Base-by-base conservation (phyloP, 1,140 invertebrate species). In the Leguminivora glycinivorella region DNA sequence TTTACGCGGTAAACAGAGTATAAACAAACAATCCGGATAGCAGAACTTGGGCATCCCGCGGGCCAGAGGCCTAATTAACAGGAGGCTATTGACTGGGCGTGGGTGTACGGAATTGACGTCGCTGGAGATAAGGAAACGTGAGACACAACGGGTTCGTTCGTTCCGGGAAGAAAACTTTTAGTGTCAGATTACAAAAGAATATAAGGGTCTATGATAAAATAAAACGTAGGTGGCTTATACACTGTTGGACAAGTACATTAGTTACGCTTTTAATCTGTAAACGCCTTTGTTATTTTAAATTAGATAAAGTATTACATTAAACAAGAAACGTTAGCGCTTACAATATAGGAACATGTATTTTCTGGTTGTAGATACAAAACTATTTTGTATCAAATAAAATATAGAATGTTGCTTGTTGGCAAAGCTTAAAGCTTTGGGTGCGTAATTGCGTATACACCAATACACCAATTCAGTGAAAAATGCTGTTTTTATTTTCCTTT, bases 1-100 rank as follows among this genome's bases (percentile, higher is more conserved):
- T 63, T 26, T 63, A 29, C n/a, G 56, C 24, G n/a, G 26, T 17
- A 63, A 63, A 63, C 58, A 63, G 26, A 63, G 58, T 63, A 22
- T 52, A 52, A 52, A 52, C 47, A 52, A 52, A 52, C 19, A 52
- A 43, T 43, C 40, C 26, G 26, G 58, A 29, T 14, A 63, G 58
- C 26, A 63, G 14, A 60, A 60, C 25, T 60, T 17, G 24, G 12
- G 24, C 24, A 12, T n/a, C 56, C 56, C 24, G 5, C 6, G 56
- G 56, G 14, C 22, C 14, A 25, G 56, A 60, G 10, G 24, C 22
- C 56, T 60, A 25, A 60, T 60, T 60, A 52, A 52, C 47, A 22
- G n/a, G 43, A 47, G 19, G 19, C 47, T 52, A 52, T 52, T 52
- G 47, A 52, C 19, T 52, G 40, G 5, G 40, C 40, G 47, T 52